Percentiles rank a stretch among this genome's conserved stretches.
phyloP scores from a whole-genome alignment of 2,113 vertebrate species.

The Bubo scandiacus region DNA sequence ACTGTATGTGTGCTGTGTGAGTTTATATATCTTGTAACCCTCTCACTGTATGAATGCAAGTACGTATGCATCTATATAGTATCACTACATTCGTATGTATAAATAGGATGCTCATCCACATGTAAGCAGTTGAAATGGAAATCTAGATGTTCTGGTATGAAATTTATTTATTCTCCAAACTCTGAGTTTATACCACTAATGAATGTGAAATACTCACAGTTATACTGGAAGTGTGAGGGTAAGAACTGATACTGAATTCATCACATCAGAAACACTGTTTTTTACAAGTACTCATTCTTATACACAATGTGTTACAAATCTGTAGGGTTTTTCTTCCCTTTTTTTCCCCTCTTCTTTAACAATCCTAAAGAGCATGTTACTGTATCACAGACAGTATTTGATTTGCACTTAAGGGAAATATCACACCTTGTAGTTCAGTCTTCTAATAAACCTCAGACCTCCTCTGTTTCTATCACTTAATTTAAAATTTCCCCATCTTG shows the following conservation, averaged over 20 bases:
- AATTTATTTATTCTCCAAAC: not conserved
- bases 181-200: not conserved
- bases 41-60: not conserved
- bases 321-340: not conserved
- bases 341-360: not conserved
- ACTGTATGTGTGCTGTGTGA: not conserved
- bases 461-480: not conserved
- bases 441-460: not conserved
- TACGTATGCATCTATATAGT: not conserved
- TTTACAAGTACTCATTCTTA: not conserved
- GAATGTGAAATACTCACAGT: not conserved
- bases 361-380: not conserved
- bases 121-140: not conserved
- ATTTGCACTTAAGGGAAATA: not conserved
- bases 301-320: not conserved
- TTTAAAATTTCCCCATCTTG: not conserved
- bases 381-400: not conserved
- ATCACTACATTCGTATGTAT: not conserved
- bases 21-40: not conserved
- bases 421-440: not conserved
- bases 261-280: not conserved
- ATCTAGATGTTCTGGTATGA: not conserved
- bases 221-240: not conserved
- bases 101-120: not conserved
- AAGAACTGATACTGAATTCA: not conserved